Conservation (phyloP, 92 coral and sea anemone genomes). For the Paramuricea clavata region DNA sequence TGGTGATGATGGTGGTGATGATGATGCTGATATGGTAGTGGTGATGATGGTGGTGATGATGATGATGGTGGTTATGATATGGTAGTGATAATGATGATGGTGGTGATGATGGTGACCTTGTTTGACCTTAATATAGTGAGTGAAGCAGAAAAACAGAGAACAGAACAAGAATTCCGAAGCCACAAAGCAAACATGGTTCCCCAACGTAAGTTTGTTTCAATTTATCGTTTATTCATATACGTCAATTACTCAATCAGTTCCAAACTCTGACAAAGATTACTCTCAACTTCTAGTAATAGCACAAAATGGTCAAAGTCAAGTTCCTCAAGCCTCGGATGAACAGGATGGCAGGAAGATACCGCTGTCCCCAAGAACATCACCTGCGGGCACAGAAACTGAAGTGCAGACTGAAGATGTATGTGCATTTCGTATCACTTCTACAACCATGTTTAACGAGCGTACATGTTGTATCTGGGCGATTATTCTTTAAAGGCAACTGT, state of each 20-base stretch:
- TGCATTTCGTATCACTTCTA: background rate
- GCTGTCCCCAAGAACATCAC: constrained; percentile 90
- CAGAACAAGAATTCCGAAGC: constrained; percentile 33
- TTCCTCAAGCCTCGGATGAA: constrained; percentile 59
- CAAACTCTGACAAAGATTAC: background rate
- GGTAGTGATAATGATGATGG: background rate
- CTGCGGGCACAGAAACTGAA: constrained; percentile 94
- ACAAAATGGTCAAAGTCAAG: constrained; percentile 43
- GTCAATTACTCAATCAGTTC: background rate
- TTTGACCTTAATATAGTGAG: background rate
- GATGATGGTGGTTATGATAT: background rate
- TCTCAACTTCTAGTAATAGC: constrained; percentile 25
- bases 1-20: too few relatives aligned
- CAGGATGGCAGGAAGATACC: constrained; percentile 74
- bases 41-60: background rate
- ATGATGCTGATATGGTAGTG: background rate
- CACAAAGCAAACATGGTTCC: constrained; percentile 34
- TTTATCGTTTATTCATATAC: background rate
- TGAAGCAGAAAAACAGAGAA: constrained; percentile 12
- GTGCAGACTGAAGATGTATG: constrained; percentile 63
- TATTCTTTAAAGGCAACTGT: too few relatives aligned
- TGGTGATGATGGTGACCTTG: background rate
- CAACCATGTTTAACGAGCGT: too few relatives aligned
- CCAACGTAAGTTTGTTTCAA: constrained; percentile 11
- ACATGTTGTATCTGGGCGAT: too few relatives aligned